Percentiles rank a stretch among this genome's conserved stretches.
Evolutionary conservation across 2,888 invertebrate genomes (phyloP).

Genomic region (Eutolmus rufibarbis): DNA sequence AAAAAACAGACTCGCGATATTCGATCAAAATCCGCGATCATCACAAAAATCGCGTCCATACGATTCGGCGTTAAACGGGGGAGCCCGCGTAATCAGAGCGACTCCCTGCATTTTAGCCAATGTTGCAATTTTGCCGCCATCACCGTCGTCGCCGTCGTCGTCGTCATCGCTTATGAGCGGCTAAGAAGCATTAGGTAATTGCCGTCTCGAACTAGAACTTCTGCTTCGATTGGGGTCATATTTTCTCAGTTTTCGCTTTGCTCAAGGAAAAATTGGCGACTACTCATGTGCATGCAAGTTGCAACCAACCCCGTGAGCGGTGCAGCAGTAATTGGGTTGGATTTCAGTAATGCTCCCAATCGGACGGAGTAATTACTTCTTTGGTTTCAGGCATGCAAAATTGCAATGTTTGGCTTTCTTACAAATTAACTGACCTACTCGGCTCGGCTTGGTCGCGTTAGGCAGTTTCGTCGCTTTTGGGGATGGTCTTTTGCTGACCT

Average conservation of each 20-base stretch:
- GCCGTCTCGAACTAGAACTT: not conserved
- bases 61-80: not conserved
- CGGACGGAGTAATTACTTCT: not conserved
- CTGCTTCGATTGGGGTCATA: not conserved
- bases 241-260: not conserved
- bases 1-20: not conserved
- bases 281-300: not conserved
- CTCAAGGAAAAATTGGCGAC: not conserved
- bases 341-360: constrained; percentile 15
- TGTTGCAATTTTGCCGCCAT: not conserved
- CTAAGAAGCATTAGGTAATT: not conserved
- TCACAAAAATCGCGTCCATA: not conserved
- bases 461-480: not conserved
- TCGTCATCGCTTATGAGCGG: not conserved
- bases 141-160: not conserved
- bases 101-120: not conserved
- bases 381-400: not conserved
- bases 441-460: not conserved
- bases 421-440: constrained; percentile 9
- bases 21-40: not conserved
- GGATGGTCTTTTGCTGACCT: not conserved
- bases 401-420: constrained; percentile 21
- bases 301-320: not conserved
- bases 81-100: not conserved
- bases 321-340: constrained; percentile 10